These are phyloP conservation scores for Campoplex capitator DNA, from an alignment of 2,888 invertebrate species.

Conservation along the genomic window DNA sequence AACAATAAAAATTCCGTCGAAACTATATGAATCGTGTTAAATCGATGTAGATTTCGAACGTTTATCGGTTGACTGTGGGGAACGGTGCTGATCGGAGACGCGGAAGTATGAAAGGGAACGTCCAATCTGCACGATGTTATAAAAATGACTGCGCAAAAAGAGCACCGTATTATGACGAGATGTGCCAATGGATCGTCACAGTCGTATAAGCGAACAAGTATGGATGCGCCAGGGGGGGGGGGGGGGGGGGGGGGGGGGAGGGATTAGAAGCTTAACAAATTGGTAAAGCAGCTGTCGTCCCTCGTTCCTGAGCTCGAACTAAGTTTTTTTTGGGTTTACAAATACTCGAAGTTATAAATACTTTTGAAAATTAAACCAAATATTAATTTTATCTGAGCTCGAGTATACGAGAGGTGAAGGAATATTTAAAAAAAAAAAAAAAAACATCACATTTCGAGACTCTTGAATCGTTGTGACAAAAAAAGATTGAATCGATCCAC, in stretches of 20 bases:
- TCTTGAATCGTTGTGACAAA: not conserved
- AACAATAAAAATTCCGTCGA: not conserved
- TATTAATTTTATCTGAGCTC: no score
- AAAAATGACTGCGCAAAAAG: conserved; percentile 81
- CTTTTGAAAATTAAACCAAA: not conserved
- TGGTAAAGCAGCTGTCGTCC: conserved; percentile 40
- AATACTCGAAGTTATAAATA: conserved; percentile 17
- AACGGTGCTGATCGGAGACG: not conserved
- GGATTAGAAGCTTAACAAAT: conserved; percentile 48
- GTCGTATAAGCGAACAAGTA: not conserved
- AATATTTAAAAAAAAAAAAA: not conserved
- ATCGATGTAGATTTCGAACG: not conserved
- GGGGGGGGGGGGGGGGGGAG: conserved; percentile 66
- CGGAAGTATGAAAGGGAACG: conserved; percentile 63
- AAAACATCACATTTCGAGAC: not conserved
- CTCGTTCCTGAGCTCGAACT: conserved; percentile 26
- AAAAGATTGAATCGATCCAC: not conserved
- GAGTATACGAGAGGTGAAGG: no score
- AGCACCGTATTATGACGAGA: conserved; percentile 61
- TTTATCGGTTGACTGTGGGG: no score
- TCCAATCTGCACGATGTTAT: conserved; percentile 65
- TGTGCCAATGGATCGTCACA: conserved; percentile 54
- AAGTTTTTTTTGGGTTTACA: not conserved
- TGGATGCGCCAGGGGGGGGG: conserved; percentile 54
- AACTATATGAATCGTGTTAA: not conserved